phyloP scores from a whole-genome alignment of 2,113 vertebrate species.

The Gopherus evgoodei region DNA sequence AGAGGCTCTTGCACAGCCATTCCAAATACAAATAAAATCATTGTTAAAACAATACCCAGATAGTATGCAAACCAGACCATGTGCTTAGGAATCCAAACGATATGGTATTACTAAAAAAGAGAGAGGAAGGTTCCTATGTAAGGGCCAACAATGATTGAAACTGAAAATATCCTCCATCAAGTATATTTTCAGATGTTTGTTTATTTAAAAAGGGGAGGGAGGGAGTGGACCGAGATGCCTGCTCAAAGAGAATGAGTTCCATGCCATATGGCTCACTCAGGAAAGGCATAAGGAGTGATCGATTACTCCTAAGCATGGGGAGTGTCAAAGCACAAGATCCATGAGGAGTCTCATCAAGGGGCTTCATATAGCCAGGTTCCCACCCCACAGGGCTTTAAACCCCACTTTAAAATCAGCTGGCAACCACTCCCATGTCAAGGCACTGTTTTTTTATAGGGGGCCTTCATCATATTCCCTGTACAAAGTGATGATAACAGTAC shows the following conservation, averaged over 20 bases:
- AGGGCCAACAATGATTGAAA: constrained; percentile 64
- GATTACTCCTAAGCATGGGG: not conserved
- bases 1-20: constrained; percentile 45
- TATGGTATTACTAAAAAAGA: constrained; percentile 35
- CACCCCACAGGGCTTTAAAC: not conserved
- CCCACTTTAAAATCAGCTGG: not conserved
- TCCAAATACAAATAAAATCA: constrained; percentile 62
- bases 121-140: constrained; percentile 59
- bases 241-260: constrained; percentile 13
- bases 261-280: not conserved
- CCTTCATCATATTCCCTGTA: not conserved
- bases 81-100: constrained; percentile 27
- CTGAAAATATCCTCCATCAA: constrained; percentile 68
- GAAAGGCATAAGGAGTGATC: accelerated
- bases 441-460: not conserved
- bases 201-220: constrained; percentile 15
- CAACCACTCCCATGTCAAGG: not conserved
- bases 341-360: not conserved
- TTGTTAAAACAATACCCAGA: constrained; percentile 37
- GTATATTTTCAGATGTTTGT: constrained; percentile 60
- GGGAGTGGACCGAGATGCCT: not conserved
- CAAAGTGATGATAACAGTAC: not conserved
- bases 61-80: constrained; percentile 45
- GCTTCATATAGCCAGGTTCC: not conserved
- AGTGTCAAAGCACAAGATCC: not conserved